Evolutionary conservation across 1,140 invertebrate genomes (phyloP), one percentile per base, ranked within the genome.

Genomic region (Microplitis demolitor): DNA sequence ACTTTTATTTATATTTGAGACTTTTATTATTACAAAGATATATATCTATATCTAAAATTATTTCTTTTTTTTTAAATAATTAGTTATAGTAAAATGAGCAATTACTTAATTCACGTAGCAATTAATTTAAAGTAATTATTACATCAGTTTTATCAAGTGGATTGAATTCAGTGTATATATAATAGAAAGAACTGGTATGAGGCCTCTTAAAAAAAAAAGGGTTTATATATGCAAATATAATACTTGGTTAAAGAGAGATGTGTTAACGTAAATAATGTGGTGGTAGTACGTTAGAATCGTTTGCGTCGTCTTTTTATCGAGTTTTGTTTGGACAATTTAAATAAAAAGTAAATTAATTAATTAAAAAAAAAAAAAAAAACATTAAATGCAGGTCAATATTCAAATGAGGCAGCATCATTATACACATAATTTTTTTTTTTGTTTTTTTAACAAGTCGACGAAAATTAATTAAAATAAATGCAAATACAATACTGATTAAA

Each of bases 141-240:
- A 71, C 58, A 56, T 74, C 69, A 61, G 62, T 58, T 50, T 70
- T 70, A 66, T 76, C 74, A 70, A 75, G 69, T 70, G 76, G 60
- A 76, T 33, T 77, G 68, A 78, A 78, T 82, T 80, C 75, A 79
- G 72, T 81, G 78, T 82, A 76, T 78, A 76, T 80, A 78, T 78
- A 79, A 50, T 50, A 62, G 37, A 31, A 70, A 73, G 73, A 79
- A 79, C 69, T 70, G 74, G 72, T 66, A 62, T 71, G 73, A 74
- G 73, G 66, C 76, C 72, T 78, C 73, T 81, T 45, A 78, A 77
- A 61, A 76, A 71, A 53, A n/a, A 24, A 24, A 24, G 24, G 35
- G 14, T 60, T 67, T 37, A 50, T 63, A 14, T 45, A 39, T 39
- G 37, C 37, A 39, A 8, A 71, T 66, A 66, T 66, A 35, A 64